phyloP scores from a whole-genome alignment of 2,888 invertebrate species.

The Lochmaea capreae region DNA sequence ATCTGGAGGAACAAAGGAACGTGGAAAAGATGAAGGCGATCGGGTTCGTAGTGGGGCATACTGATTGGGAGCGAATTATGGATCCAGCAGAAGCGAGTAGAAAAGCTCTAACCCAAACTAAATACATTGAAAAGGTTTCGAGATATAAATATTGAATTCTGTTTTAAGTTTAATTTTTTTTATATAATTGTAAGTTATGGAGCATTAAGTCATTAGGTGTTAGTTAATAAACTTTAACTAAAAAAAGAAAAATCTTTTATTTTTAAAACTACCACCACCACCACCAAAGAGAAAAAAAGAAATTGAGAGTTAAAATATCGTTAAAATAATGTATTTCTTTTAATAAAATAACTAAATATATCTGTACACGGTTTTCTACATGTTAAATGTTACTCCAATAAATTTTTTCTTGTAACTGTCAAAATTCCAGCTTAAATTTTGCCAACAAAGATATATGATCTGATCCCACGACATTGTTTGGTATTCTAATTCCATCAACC shows the following conservation, averaged over 20 bases:
- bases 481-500: conserved; percentile 72
- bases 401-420: not conserved
- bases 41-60: conserved; percentile 97
- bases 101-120: conserved; percentile 88
- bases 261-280: too few species aligned
- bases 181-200: not conserved
- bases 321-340: not conserved
- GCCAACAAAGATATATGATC: conserved; percentile 89
- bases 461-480: conserved; percentile 80
- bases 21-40: conserved; percentile 95
- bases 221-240: not conserved
- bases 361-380: not conserved
- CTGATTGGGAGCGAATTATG: conserved; percentile 96
- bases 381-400: not conserved
- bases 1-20: conserved; percentile 91
- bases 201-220: conserved; percentile 5
- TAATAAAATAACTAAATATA: not conserved
- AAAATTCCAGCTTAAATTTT: conserved; percentile 72
- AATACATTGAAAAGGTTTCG: conserved; percentile 74
- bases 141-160: conserved; percentile 26
- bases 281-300: too few species aligned
- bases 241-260: too few species aligned
- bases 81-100: conserved; percentile 90
- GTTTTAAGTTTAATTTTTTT: conserved; percentile 25
- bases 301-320: too few species aligned